These are phyloP conservation scores for Haliclystus octoradiatus DNA, from an alignment of 30 jellyfish, hydroid and myxozoan genomes.

Conservation along the genomic window DNA sequence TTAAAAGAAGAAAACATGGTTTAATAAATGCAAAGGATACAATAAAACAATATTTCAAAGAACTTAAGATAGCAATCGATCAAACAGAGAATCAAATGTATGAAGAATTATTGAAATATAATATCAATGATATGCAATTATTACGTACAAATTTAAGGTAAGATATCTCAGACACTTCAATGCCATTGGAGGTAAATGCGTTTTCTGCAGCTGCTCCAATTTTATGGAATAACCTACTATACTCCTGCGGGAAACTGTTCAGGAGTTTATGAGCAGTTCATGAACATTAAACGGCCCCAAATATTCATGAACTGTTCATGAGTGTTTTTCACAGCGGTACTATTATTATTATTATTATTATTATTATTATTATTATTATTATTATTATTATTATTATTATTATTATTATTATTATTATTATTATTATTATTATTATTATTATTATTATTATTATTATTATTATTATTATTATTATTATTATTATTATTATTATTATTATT, in stretches of 20 bases:
- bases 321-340: too few species aligned
- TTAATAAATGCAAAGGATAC: constrained; percentile 26
- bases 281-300: too few species aligned
- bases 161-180: too few species aligned
- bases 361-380: background rate
- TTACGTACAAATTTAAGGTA: too few species aligned
- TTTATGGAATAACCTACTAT: too few species aligned
- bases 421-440: background rate
- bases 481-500: background rate
- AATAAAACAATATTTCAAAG: constrained; percentile 31
- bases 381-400: background rate
- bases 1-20: constrained; percentile 43
- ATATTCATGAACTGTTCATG: too few species aligned
- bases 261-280: too few species aligned
- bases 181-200: too few species aligned
- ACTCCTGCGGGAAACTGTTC: too few species aligned
- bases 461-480: background rate
- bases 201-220: too few species aligned
- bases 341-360: too few species aligned
- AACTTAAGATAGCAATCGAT: constrained; percentile 36
- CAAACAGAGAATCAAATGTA: constrained; percentile 30
- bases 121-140: too few species aligned
- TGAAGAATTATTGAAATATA: constrained; percentile 9
- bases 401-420: background rate
- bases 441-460: background rate